Evolutionary conservation across 2,113 vertebrate genomes (phyloP).

Genomic region (Nettapus auritus): DNA sequence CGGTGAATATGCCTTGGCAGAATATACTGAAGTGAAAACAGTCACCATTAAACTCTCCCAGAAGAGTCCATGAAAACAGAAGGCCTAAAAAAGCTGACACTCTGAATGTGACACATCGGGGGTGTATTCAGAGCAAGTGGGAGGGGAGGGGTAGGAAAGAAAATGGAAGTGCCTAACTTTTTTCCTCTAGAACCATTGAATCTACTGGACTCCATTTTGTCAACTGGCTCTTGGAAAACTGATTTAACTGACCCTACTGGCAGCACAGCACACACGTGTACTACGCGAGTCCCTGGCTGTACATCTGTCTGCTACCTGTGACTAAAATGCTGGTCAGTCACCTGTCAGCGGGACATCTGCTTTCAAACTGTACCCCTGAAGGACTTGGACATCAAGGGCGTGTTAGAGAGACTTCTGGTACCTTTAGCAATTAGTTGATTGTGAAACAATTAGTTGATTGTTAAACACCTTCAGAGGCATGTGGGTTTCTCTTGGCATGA

Average conservation of each 20-base stretch:
- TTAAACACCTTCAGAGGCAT: not conserved
- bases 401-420: not conserved
- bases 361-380: constrained; percentile 22
- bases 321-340: not conserved
- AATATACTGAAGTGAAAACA: constrained; percentile 94
- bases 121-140: not conserved
- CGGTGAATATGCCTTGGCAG: constrained; percentile 91
- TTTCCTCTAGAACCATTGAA: constrained; percentile 49
- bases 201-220: constrained; percentile 38
- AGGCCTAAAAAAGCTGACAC: constrained; percentile 59
- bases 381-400: not conserved
- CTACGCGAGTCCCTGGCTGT: not conserved
- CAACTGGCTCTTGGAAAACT: constrained; percentile 17
- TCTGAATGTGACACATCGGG: constrained; percentile 65
- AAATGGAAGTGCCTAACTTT: constrained; percentile 11
- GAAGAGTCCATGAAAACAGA: constrained; percentile 78
- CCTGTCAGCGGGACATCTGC: not conserved
- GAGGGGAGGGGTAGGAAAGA: constrained; percentile 1
- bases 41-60: constrained; percentile 92
- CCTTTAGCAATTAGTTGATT: not conserved
- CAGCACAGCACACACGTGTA: not conserved
- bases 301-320: not conserved
- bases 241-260: constrained; percentile 2
- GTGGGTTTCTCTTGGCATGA: not conserved
- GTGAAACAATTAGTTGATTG: not conserved